phyloP scores from a whole-genome alignment of 2,888 invertebrate genomes.

The Sepiola atlantica region DNA sequence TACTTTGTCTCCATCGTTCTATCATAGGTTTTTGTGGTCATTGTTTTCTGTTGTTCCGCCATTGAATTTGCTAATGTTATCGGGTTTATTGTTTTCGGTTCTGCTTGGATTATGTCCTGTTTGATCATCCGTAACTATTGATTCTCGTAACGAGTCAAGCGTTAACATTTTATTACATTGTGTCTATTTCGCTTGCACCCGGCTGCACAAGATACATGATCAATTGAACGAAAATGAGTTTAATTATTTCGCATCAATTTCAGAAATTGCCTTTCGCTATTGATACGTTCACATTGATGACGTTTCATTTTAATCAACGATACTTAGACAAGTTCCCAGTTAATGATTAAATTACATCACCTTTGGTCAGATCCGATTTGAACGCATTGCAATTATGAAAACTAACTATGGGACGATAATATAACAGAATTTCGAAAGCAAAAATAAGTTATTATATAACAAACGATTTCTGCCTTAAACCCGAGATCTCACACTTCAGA shows the following conservation, averaged over 20 bases:
- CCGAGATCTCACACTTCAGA: no score
- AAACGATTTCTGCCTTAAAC: no score
- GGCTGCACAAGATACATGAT: background rate
- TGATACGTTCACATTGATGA: background rate
- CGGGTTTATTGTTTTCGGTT: background rate
- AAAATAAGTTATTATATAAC: background rate
- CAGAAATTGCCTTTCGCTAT: background rate
- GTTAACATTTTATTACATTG: background rate
- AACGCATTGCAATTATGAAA: background rate
- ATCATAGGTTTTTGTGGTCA: background rate
- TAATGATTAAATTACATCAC: background rate
- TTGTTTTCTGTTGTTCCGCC: background rate
- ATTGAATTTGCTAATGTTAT: background rate
- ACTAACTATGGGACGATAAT: background rate
- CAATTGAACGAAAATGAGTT: background rate
- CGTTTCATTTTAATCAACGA: background rate
- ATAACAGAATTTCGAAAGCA: background rate
- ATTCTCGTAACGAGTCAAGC: background rate
- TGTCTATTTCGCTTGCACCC: background rate
- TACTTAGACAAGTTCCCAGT: background rate
- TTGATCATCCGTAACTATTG: background rate
- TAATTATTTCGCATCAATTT: background rate
- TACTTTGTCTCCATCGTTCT: background rate
- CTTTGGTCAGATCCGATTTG: background rate
- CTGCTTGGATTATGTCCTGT: background rate